A percentile compares a stretch with the other conserved stretches of the same genome.
phyloP scores from a whole-genome alignment of 2,797 vertebrate genomes.

The Notolepis coatsorum region DNA sequence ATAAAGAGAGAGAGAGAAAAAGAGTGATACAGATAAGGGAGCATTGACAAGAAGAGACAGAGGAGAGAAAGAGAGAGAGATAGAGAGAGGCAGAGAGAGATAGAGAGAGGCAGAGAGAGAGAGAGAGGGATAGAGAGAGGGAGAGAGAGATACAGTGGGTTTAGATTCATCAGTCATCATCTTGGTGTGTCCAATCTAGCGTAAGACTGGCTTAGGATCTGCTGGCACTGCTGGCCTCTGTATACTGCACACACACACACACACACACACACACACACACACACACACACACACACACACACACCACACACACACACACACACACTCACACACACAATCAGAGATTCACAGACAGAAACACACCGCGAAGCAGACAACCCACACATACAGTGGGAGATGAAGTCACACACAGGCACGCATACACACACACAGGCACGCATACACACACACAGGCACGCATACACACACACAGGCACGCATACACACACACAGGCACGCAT shows the following conservation, averaged over 20 bases:
- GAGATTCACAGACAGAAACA: too few relatives aligned
- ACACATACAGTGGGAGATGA: too few relatives aligned
- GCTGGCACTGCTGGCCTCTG: conserved; percentile 67
- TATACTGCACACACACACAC: conserved; percentile 36
- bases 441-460: not conserved
- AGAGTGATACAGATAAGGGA: not conserved
- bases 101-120: not conserved
- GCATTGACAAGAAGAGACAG: too few relatives aligned
- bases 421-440: not conserved
- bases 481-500: conserved; percentile 9
- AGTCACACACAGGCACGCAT: conserved; percentile 17
- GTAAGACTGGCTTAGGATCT: conserved; percentile 61
- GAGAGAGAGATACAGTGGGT: too few relatives aligned
- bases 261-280: conserved; percentile 16
- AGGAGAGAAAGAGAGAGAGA: not conserved
- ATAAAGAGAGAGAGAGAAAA: too few relatives aligned
- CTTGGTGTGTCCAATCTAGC: conserved; percentile 68
- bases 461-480: not conserved
- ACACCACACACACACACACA: too few relatives aligned
- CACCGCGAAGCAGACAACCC: too few relatives aligned
- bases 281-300: not conserved
- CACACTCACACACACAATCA: too few relatives aligned
- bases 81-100: too few relatives aligned
- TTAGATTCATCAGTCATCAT: conserved; percentile 78
- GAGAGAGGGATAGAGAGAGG: not conserved